phyloP scores from a whole-genome alignment of 2,888 invertebrate genomes.

The Heliconius cydno region DNA sequence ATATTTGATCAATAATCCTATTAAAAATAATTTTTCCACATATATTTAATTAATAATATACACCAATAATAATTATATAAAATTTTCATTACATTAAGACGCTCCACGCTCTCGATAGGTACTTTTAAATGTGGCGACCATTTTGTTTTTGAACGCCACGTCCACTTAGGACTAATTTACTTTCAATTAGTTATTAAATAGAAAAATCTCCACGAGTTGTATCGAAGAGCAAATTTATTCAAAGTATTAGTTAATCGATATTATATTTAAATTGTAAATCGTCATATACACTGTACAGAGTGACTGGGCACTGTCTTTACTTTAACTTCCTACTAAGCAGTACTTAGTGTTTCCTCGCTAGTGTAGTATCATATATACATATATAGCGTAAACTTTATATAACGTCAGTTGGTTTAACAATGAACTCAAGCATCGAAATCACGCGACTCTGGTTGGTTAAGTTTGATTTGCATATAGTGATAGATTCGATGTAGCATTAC shows the following conservation, averaged over 20 bases:
- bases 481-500: background rate
- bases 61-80: slow-evolving; percentile 76
- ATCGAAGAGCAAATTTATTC: slow-evolving; percentile 16
- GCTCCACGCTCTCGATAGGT: slow-evolving; percentile 47
- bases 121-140: slow-evolving; percentile 33
- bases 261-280: slow-evolving; percentile 50
- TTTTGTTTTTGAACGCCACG: slow-evolving; percentile 24
- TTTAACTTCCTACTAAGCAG: slow-evolving; percentile 18
- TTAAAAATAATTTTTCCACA: slow-evolving; percentile 70
- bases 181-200: slow-evolving; percentile 22
- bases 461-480: no score
- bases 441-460: background rate
- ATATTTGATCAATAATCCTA: slow-evolving; percentile 69
- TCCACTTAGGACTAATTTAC: slow-evolving; percentile 21
- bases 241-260: slow-evolving; percentile 11
- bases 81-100: slow-evolving; percentile 54
- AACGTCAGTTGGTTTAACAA: background rate
- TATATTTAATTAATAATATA: slow-evolving; percentile 62
- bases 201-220: slow-evolving; percentile 11
- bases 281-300: slow-evolving; percentile 69
- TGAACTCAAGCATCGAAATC: background rate
- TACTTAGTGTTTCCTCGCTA: slow-evolving; percentile 13
- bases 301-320: slow-evolving; percentile 32
- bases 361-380: slow-evolving; percentile 7
- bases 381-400: background rate